Evolutionary conservation across 2,797 vertebrate genomes (phyloP), one percentile per base, ranked within the genome.

Genomic region (Peromyscus melanophrys): DNA sequence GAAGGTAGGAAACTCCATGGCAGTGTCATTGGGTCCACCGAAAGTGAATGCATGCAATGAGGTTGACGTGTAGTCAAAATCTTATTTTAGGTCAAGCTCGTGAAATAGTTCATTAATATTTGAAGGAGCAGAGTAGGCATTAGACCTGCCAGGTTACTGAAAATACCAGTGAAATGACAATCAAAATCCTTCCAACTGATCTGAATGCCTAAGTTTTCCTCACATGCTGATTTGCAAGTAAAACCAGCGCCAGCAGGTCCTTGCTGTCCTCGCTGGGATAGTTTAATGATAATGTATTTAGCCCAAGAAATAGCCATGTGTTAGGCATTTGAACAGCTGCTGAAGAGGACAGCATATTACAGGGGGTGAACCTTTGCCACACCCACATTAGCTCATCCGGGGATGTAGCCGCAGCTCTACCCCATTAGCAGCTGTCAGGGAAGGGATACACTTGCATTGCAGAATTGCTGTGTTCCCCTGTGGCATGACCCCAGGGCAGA

Each of bases 101-200:
- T 86, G 94, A 97, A 96, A 92, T 85, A 80, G 77, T 65, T 97
- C 0, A 65, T 92, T 57, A 81, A 61, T 93, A 94, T 78, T 95
- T 87, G 85, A 92, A 55, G 95, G 77, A 91, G 40, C 84, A 9
- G 85, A 95, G 92, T 91, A 96, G 65, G 76, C 96, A 96, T 89
- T 63, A 94, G 63, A 90, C 71, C 87, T 95, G 17, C 37, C 13
- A 75, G 95, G 14, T 94, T 31, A 29, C 57, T 78, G 16, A 49
- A 96, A 90, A 90, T 67, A 73, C 13, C 65, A 69, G 16, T 87
- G 13, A 71, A 76, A 67, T 93, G 63, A 29, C 59, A 85, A 9
- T 77, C 43, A 25, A 40, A 78, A 81, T 83, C 40, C 63, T 96
- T 37, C 95, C 93, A 76, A 84, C 76, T 86, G 85, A 52, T 78